A percentile compares a stretch with the other conserved stretches of the same genome.
phyloP scores from a whole-genome alignment of 2,888 invertebrate species.

The Caenorhabditis sp. region DNA sequence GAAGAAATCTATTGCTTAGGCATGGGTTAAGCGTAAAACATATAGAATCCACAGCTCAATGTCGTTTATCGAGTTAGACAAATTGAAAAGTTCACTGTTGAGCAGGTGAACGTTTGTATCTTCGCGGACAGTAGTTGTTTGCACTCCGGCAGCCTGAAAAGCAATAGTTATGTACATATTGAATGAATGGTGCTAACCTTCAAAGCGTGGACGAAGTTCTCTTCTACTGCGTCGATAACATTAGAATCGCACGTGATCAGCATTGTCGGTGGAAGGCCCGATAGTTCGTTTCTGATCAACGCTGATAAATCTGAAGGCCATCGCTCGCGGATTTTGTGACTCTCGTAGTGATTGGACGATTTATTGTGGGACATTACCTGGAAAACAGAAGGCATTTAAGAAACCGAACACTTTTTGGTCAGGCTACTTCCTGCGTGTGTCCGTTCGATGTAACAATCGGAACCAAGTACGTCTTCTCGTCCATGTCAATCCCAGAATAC shows the following conservation, averaged over 20 bases:
- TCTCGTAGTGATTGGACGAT: conserved; percentile 36
- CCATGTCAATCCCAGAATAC: conserved; percentile 70
- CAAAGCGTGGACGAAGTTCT: conserved; percentile 79
- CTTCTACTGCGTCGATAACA: conserved; percentile 79
- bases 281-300: conserved; percentile 76
- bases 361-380: conserved; percentile 39
- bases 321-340: conserved; percentile 30
- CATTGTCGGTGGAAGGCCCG: conserved; percentile 78
- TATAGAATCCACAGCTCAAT: conserved; percentile 57
- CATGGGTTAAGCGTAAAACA: neutral
- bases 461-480: conserved; percentile 56
- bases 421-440: conserved; percentile 50
- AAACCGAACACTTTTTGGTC: neutral
- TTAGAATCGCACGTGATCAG: conserved; percentile 80
- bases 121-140: conserved; percentile 71
- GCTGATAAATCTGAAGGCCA: conserved; percentile 78
- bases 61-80: conserved; percentile 48
- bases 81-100: conserved; percentile 64
- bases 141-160: conserved; percentile 66
- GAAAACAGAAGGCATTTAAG: too few relatives aligned
- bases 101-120: conserved; percentile 70
- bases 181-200: conserved; percentile 49
- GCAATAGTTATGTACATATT: neutral
- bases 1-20: conserved; percentile 7
- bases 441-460: conserved; percentile 65